These are phyloP conservation scores for Pollenia angustigena DNA, from an alignment of 2,888 invertebrate species.

Conservation along the genomic window DNA sequence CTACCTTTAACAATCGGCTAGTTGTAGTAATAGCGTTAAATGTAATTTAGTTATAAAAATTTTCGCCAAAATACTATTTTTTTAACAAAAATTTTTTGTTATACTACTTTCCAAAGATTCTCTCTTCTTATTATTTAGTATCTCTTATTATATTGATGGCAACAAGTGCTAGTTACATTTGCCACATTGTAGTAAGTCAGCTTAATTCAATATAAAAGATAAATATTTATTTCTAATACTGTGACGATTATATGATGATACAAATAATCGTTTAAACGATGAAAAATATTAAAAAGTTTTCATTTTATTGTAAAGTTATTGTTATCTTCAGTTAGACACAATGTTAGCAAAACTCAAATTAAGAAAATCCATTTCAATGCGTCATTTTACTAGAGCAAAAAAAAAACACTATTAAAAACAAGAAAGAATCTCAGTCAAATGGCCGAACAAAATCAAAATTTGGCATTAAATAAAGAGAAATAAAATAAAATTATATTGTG, in stretches of 20 bases:
- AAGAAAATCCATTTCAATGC: conserved; percentile 32
- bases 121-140: too few species aligned
- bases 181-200: not conserved
- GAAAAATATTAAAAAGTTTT: conserved; percentile 13
- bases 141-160: not conserved
- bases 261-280: conserved; percentile 17
- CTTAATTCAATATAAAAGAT: not conserved
- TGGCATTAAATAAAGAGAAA: conserved; percentile 12
- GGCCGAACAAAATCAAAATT: conserved; percentile 11
- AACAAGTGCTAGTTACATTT: not conserved
- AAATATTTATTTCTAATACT: not conserved
- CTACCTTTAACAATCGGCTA: too few species aligned
- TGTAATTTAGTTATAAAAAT: too few species aligned
- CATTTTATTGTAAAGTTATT: conserved; percentile 24
- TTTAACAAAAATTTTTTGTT: too few species aligned
- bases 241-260: conserved; percentile 17
- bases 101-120: too few species aligned
- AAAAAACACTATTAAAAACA: not conserved
- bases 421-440: not conserved
- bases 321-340: not conserved
- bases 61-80: too few species aligned
- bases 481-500: conserved; percentile 40
- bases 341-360: not conserved
- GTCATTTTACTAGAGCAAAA: conserved; percentile 3
- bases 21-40: too few species aligned